Base-by-base conservation (phyloP, 2,797 vertebrate genomes). In the Characodon lateralis region DNA sequence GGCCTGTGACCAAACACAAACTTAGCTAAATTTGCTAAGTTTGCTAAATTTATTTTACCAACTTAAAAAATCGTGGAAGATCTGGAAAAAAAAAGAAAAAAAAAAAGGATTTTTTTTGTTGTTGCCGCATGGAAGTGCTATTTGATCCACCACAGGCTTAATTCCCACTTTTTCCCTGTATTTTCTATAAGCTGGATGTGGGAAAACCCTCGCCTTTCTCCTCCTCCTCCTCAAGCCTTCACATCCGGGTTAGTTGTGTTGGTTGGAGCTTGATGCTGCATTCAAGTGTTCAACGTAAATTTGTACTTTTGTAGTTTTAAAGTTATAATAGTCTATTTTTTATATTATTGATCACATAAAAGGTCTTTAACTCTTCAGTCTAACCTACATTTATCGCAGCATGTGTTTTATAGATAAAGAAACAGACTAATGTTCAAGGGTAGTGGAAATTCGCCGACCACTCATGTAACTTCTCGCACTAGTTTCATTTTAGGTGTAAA, bases 171-270 rank as follows among this genome's bases (percentile, higher is more conserved):
- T 80, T 12, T 41, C 31, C 22, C 61, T 65, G 71, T 77, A 91
- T 90, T 82, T 87, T 82, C 79, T 68, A 88, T 94, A 93, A 92
- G 72, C 88, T 92, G 88, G 88, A 91, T 90, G 90, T 92, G 85
- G 89, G 86, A 88, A 89, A 92, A 91, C 81, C 81, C 87, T 88
- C 73, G 61, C 82, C 80, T 90, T 89, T 89, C 26, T 74, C 43
- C 46, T 58, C 51, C 90, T 92, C 80, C 90, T 66, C 78, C 89
- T 78, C 74, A 85, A 92, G 82, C 88, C 94, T 93, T 95, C 93
- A 95, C 95, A 95, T 96, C 95, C 95, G 95, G 95, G 93, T 95
- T 93, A 94, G 66, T 94, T 85, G 81, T 74, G 78, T 87, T 92
- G 88, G 87, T 82, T 79, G 72, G 88, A 91, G 83, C 79, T 81